Evolutionary conservation across 2,113 vertebrate genomes (phyloP).

Genomic region (Catharus minimus): DNA sequence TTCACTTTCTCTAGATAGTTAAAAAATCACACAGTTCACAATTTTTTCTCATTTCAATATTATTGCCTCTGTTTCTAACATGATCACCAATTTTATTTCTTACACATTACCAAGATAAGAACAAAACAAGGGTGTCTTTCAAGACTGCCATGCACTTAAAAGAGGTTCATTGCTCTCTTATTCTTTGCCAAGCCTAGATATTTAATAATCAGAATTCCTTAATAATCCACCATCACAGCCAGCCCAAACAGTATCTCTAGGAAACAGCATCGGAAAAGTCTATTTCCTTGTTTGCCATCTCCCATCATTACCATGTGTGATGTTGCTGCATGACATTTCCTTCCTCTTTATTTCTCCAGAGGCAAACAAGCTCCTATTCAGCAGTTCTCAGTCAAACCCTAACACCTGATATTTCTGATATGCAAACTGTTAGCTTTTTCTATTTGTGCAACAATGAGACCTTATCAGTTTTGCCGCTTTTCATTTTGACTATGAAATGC

Average conservation of each 20-base stretch:
- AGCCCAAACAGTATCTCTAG: constrained; percentile 64
- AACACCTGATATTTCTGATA: constrained; percentile 61
- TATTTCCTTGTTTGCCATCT: constrained; percentile 57
- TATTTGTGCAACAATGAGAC: constrained; percentile 55
- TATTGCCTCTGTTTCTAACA: background rate
- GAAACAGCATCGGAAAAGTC: constrained; percentile 73
- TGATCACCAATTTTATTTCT: background rate
- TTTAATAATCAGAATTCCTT: background rate
- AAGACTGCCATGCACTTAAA: background rate
- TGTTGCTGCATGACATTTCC: constrained; percentile 72
- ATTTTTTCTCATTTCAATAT: constrained; percentile 13
- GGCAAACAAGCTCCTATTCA: constrained; percentile 61
- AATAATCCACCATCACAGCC: background rate
- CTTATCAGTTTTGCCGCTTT: constrained; percentile 22
- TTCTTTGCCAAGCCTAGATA: background rate
- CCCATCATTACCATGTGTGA: constrained; percentile 30
- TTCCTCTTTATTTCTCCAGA: constrained; percentile 70
- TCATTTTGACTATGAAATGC: constrained; percentile 42
- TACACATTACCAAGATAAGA: background rate
- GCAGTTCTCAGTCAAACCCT: constrained; percentile 57
- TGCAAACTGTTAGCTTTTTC: constrained; percentile 51
- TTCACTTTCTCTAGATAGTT: background rate
- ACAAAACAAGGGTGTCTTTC: background rate
- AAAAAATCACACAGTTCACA: background rate
- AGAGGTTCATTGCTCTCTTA: background rate